These are phyloP conservation scores for Drosophila formosana DNA, from an alignment of 2,888 invertebrate species.

Conservation along the genomic window DNA sequence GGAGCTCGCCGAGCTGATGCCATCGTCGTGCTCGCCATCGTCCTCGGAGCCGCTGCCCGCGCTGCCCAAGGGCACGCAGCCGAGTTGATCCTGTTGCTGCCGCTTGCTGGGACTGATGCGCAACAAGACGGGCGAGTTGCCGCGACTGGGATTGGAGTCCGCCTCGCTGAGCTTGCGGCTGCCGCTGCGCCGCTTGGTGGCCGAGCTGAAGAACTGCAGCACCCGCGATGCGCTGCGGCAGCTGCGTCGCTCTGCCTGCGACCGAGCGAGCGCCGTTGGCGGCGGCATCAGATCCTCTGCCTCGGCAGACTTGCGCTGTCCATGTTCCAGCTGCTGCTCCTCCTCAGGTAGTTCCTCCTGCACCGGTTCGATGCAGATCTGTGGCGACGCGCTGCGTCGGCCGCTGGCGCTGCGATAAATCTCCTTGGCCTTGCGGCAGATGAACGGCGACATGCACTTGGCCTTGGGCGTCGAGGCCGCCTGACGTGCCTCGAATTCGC, in stretches of 20 bases:
- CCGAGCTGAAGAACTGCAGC: constrained; percentile 82
- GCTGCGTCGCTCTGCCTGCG: constrained; percentile 71
- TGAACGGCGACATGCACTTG: constrained; percentile 68
- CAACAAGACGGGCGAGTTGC: constrained; percentile 75
- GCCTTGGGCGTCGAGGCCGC: constrained; percentile 66
- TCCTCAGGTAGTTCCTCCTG: constrained; percentile 16
- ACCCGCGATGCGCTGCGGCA: constrained; percentile 78
- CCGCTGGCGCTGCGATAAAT: constrained; percentile 71
- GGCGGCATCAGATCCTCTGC: constrained; percentile 67
- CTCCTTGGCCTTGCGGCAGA: constrained; percentile 76
- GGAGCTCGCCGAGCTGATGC: constrained; percentile 77
- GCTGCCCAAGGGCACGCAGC: constrained; percentile 57
- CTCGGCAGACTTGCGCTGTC: constrained; percentile 59
- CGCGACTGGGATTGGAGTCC: constrained; percentile 28
- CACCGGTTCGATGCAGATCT: constrained; percentile 45
- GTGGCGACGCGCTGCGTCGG: constrained; percentile 68
- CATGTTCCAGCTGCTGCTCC: constrained; percentile 3
- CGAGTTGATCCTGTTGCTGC: constrained; percentile 48
- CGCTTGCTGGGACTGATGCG: constrained; percentile 51
- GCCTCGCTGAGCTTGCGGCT: constrained; percentile 49
- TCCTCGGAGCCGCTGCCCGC: constrained; percentile 58
- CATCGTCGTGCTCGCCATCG: constrained; percentile 76
- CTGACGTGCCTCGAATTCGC: constrained; percentile 81
- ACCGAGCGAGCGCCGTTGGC: constrained; percentile 63
- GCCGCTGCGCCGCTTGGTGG: constrained; percentile 70